phyloP scores from a whole-genome alignment of 1,140 invertebrate species.

The Drosophila parvula region DNA sequence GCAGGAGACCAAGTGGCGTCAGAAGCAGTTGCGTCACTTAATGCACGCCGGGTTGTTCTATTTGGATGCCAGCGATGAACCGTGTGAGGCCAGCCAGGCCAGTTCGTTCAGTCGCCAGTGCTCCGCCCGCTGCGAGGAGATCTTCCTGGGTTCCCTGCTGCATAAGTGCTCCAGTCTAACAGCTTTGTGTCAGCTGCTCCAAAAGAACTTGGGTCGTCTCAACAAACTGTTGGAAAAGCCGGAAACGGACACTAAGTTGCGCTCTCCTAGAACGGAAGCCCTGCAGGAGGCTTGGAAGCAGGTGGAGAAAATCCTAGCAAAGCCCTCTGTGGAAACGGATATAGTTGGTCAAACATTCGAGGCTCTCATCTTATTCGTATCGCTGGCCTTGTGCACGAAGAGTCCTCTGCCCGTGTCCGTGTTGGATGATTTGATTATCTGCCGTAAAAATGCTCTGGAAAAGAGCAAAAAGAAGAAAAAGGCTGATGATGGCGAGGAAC shows the following conservation, averaged over 20 bases:
- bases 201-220: conserved; percentile 1
- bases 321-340: conserved; percentile 4
- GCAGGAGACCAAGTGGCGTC: conserved; percentile 25
- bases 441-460: conserved; percentile 44
- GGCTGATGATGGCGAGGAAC: background rate
- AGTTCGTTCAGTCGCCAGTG: conserved; percentile 45
- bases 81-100: conserved; percentile 19
- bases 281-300: conserved; percentile 30
- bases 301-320: conserved; percentile 25
- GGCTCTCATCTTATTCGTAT: conserved; percentile 51
- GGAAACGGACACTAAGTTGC: conserved; percentile 21
- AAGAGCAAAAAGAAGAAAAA: conserved; percentile 9
- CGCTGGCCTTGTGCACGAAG: conserved; percentile 29
- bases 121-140: conserved; percentile 47
- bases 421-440: conserved; percentile 50
- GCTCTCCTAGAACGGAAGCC: background rate
- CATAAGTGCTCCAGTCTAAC: conserved; percentile 29
- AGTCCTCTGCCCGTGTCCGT: conserved; percentile 4
- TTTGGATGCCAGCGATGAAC: conserved; percentile 15
- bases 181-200: conserved; percentile 4
- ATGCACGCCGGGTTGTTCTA: conserved; percentile 34
- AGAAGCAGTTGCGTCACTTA: conserved; percentile 14
- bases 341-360: conserved; percentile 37
- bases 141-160: conserved; percentile 37
- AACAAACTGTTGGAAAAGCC: conserved; percentile 1